Conservation (phyloP, 2,797 vertebrate genomes). For the Melanotaenia maccullochi region DNA sequence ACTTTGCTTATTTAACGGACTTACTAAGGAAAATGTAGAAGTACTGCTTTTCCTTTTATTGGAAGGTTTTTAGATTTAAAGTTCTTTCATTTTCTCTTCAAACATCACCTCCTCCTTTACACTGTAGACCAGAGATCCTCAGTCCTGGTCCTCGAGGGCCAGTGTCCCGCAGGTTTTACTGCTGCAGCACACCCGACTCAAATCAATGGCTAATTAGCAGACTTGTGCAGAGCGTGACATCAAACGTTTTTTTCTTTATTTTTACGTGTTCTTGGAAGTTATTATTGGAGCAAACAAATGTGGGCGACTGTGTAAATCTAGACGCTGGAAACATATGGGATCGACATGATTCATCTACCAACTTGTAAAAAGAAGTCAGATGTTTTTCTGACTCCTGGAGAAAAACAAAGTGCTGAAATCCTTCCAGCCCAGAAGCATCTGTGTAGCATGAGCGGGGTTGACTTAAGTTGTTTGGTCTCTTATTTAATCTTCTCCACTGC, state of each 20-base stretch:
- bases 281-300: slow-evolving; percentile 16
- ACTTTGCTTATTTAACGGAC: too few species aligned
- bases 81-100: too few species aligned
- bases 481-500: slow-evolving; percentile 72
- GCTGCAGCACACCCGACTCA: too few species aligned
- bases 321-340: slow-evolving; percentile 42
- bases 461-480: slow-evolving; percentile 64
- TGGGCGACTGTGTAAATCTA: slow-evolving; percentile 40
- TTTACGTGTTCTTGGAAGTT: slow-evolving; percentile 31
- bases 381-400: slow-evolving; percentile 45
- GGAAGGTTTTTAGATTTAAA: too few species aligned
- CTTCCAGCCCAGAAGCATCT: slow-evolving; percentile 61
- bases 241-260: background rate
- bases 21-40: too few species aligned
- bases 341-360: slow-evolving; percentile 33
- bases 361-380: slow-evolving; percentile 48
- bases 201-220: too few species aligned
- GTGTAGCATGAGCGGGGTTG: slow-evolving; percentile 47
- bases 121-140: too few species aligned
- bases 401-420: slow-evolving; percentile 69
- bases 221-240: too few species aligned
- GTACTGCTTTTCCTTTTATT: too few species aligned
- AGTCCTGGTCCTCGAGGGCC: too few species aligned
- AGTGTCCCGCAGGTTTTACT: too few species aligned
- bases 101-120: too few species aligned